phyloP scores from a whole-genome alignment of 2,888 invertebrate species.

The Glyphotaelius pellucidus region DNA sequence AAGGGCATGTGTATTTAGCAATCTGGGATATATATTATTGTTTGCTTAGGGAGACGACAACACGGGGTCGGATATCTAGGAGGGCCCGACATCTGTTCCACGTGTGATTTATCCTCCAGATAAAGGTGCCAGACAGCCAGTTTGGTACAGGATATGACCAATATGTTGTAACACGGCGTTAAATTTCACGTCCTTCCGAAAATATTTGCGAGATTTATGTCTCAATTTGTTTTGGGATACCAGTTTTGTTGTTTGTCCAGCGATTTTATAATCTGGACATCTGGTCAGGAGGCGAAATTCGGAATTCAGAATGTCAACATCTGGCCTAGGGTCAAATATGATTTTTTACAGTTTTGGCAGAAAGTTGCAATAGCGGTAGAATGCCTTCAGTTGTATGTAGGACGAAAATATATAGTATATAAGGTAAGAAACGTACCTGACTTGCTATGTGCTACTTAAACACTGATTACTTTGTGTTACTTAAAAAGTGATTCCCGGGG shows the following conservation, averaged over 20 bases:
- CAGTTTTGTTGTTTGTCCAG: constrained; percentile 6
- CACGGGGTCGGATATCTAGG: constrained; percentile 29
- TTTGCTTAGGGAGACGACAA: constrained; percentile 56
- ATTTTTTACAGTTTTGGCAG: background rate
- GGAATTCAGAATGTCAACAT: background rate
- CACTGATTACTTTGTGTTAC: no score
- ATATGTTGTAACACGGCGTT: constrained; percentile 23
- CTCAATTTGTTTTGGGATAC: background rate
- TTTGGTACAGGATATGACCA: constrained; percentile 38
- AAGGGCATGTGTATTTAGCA: constrained; percentile 56
- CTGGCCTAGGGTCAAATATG: background rate
- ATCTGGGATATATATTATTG: constrained; percentile 32
- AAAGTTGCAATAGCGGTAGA: background rate
- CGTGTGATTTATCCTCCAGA: constrained; percentile 49
- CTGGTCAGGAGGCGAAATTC: background rate
- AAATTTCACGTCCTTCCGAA: constrained; percentile 21
- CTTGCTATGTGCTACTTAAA: no score
- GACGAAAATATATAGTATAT: no score
- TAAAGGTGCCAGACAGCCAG: background rate
- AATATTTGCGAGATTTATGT: constrained; percentile 34
- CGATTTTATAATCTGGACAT: background rate
- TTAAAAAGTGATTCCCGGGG: no score
- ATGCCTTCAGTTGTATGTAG: background rate
- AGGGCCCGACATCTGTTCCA: constrained; percentile 52
- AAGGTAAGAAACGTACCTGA: no score